Conservation (phyloP, 1,140 invertebrate species). For the Octopus sinensis region DNA sequence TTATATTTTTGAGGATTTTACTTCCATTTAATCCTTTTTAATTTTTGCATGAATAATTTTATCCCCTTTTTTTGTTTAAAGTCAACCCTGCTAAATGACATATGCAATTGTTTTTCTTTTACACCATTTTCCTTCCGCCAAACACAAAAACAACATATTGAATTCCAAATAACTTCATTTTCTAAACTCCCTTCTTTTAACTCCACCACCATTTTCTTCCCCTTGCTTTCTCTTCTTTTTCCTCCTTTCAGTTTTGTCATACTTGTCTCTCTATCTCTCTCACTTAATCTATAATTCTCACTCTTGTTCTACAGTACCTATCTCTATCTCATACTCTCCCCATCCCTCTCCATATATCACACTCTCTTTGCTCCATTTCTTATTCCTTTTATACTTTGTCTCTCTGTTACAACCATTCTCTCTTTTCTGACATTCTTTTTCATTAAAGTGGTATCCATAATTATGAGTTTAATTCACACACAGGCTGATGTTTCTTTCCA, state of each 20-base stretch:
- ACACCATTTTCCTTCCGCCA: background rate
- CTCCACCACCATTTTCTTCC: conserved; percentile 15
- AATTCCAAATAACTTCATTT: background rate
- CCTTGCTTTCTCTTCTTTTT: conserved; percentile 21
- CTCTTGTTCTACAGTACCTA: background rate
- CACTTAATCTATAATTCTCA: conserved; percentile 21
- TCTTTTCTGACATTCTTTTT: background rate
- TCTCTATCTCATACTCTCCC: background rate
- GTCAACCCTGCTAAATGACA: too few relatives aligned
- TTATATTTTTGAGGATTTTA: too few relatives aligned
- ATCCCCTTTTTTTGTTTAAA: too few relatives aligned
- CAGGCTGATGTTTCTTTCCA: too few relatives aligned
- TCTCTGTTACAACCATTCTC: background rate
- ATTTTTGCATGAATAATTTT: too few relatives aligned
- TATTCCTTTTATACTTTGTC: background rate
- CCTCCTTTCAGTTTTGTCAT: conserved; percentile 23
- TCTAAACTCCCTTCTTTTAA: conserved; percentile 29
- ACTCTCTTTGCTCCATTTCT: background rate
- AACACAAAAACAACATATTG: background rate
- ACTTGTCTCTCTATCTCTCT: conserved; percentile 27
- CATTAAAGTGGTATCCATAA: too few relatives aligned
- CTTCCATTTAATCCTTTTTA: too few relatives aligned
- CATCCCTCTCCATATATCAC: background rate
- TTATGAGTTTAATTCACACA: too few relatives aligned
- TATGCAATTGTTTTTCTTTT: background rate